These are phyloP conservation scores for Hetaerina americana DNA, from an alignment of 1,140 invertebrate species.

Conservation along the genomic window DNA sequence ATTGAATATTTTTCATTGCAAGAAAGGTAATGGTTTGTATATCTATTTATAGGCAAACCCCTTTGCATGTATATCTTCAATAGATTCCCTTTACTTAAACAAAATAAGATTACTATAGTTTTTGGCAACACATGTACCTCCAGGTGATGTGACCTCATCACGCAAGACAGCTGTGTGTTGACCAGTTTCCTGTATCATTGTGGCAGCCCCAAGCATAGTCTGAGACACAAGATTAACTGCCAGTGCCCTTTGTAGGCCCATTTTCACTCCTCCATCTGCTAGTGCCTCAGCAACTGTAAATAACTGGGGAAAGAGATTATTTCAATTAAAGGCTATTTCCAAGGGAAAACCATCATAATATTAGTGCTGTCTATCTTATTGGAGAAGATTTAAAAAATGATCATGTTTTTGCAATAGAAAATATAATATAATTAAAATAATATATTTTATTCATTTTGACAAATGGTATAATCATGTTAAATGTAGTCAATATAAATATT, in stretches of 20 bases:
- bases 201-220: slow-evolving; percentile 73
- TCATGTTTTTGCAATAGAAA: too few relatives aligned
- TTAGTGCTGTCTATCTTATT: too few relatives aligned
- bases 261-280: slow-evolving; percentile 84
- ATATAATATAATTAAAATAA: too few relatives aligned
- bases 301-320: slow-evolving; percentile 27
- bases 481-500: too few relatives aligned
- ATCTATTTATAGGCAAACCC: slow-evolving; percentile 1
- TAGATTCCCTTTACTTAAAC: neutral
- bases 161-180: slow-evolving; percentile 71
- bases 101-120: neutral
- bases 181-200: slow-evolving; percentile 63
- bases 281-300: slow-evolving; percentile 54
- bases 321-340: too few relatives aligned
- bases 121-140: slow-evolving; percentile 29
- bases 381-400: too few relatives aligned
- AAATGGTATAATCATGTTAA: too few relatives aligned
- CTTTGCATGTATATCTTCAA: slow-evolving; percentile 4
- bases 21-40: too few relatives aligned
- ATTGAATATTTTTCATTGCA: too few relatives aligned
- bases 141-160: slow-evolving; percentile 85
- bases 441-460: too few relatives aligned
- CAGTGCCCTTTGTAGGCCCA: slow-evolving; percentile 78
- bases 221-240: slow-evolving; percentile 78
- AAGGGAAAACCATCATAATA: too few relatives aligned